These are phyloP conservation scores for Fistularia tabacaria DNA, from an alignment of 2,797 vertebrate species.

Conservation along the genomic window DNA sequence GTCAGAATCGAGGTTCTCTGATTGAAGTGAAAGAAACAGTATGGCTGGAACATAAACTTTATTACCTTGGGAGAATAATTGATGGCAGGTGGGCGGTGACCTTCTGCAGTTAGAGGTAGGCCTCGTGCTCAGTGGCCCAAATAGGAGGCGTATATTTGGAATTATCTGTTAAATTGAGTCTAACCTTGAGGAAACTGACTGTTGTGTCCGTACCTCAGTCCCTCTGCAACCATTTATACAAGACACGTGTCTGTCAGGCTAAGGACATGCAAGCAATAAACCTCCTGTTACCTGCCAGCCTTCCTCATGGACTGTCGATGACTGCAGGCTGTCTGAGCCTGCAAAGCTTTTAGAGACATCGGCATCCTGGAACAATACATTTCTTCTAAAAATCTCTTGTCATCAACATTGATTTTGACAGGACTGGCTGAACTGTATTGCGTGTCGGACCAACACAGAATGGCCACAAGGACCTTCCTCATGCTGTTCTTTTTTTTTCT, in stretches of 20 bases:
- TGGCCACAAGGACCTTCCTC: neutral
- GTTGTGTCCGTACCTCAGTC: conserved; percentile 31
- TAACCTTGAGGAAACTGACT: conserved; percentile 52
- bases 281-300: conserved; percentile 7
- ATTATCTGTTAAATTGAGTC: conserved; percentile 62
- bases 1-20: conserved; percentile 60
- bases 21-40: conserved; percentile 69
- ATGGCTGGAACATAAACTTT: conserved; percentile 67
- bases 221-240: conserved; percentile 34
- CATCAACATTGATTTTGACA: no score
- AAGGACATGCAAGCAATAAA: conserved; percentile 22
- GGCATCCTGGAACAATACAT: conserved; percentile 26
- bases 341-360: neutral
- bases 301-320: conserved; percentile 1
- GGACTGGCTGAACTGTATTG: no score
- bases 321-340: conserved; percentile 8
- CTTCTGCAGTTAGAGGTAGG: conserved; percentile 56
- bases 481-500: conserved; percentile 20
- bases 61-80: conserved; percentile 72
- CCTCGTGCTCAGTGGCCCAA: conserved; percentile 36
- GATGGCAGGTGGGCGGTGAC: conserved; percentile 65
- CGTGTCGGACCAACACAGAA: no score
- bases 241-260: conserved; percentile 26
- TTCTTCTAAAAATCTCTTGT: no score
- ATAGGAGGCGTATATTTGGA: conserved; percentile 58